A percentile compares a stretch with the other conserved stretches of the same genome.
phyloP scores from a whole-genome alignment of 1,140 invertebrate species.

The Chionoecetes opilio region DNA sequence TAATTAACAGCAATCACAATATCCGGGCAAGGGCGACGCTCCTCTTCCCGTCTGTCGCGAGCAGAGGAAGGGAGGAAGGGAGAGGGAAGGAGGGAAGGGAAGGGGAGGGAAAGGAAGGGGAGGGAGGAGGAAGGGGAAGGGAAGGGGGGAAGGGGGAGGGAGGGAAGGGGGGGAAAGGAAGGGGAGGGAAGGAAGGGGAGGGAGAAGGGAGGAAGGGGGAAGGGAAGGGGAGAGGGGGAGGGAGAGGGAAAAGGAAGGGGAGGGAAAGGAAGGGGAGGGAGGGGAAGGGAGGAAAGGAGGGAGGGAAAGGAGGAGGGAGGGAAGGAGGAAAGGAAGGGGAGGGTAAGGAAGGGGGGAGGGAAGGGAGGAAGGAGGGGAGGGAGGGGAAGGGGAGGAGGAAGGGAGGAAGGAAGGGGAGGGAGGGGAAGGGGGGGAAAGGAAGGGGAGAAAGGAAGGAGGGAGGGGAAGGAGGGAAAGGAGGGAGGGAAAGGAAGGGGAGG shows the following conservation, averaged over 20 bases:
- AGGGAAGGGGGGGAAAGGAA: background rate
- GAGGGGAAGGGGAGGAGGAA: background rate
- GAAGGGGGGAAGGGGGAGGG: background rate
- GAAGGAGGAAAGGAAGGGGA: background rate
- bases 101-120: background rate
- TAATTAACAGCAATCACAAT: conserved; percentile 64
- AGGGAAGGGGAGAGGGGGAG: no score
- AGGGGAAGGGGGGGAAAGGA: background rate
- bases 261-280: background rate
- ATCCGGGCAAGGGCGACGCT: conserved; percentile 49
- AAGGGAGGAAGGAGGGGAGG: no score
- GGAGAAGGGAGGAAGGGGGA: background rate
- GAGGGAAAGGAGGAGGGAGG: background rate
- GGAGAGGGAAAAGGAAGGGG: background rate
- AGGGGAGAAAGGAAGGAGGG: no score
- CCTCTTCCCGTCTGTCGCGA: conserved; percentile 41
- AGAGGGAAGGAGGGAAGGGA: background rate
- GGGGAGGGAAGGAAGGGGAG: background rate
- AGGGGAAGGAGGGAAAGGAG: background rate
- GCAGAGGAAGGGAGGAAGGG: background rate
- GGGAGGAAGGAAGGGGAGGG: background rate
- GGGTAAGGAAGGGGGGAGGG: no score
- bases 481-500: background rate
- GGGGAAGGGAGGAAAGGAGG: background rate
- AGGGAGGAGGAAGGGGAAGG: background rate